Conservation (phyloP, 2,797 vertebrate species). For the Semotilus atromaculatus region DNA sequence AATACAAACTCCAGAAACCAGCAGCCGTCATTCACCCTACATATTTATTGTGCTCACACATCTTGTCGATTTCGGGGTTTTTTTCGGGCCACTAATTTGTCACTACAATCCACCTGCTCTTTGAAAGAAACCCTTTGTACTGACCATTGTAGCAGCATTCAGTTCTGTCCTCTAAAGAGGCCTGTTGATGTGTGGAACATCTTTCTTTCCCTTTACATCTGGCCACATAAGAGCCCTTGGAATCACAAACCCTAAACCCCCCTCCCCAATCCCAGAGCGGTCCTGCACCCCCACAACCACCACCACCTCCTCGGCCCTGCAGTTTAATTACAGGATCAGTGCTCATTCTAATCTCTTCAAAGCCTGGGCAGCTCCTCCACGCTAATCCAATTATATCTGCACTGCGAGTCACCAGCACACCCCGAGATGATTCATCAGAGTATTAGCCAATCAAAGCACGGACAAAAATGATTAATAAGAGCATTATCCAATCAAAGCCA, state of each 20-base stretch:
- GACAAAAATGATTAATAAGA: constrained; percentile 63
- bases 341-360: constrained; percentile 97
- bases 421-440: constrained; percentile 87
- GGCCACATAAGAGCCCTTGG: constrained; percentile 74
- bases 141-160: constrained; percentile 50
- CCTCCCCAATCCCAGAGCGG: constrained; percentile 58
- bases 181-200: constrained; percentile 68
- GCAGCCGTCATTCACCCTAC: constrained; percentile 6
- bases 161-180: constrained; percentile 58
- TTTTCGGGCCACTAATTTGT: constrained; percentile 52
- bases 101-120: constrained; percentile 56
- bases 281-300: constrained; percentile 37
- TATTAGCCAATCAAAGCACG: constrained; percentile 87
- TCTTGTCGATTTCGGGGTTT: constrained; percentile 36
- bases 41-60: constrained; percentile 23
- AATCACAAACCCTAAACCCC: constrained; percentile 57
- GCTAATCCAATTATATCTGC: constrained; percentile 99
- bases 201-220: constrained; percentile 67
- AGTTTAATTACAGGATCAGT: constrained; percentile 98
- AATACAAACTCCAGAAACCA: not conserved
- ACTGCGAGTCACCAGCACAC: constrained; percentile 83
- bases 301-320: constrained; percentile 71
- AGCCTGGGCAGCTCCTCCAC: constrained; percentile 85
- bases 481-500: constrained; percentile 62
- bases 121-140: constrained; percentile 60